These are phyloP conservation scores for Tursiops truncatus DNA, from an alignment of 2,113 vertebrate species.

Conservation along the genomic window DNA sequence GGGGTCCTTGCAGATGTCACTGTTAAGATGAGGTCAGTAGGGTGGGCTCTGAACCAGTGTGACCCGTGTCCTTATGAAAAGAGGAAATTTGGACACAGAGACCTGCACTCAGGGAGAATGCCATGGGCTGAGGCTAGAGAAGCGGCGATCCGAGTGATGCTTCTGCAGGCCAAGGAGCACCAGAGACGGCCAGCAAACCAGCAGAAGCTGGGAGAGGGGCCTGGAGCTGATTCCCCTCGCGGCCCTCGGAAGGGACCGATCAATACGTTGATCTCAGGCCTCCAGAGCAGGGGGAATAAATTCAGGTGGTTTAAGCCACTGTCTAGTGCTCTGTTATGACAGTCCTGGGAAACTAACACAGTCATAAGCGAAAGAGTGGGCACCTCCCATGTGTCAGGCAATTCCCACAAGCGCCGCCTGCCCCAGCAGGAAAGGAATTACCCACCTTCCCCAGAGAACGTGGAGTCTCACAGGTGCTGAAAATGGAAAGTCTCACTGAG, in stretches of 20 bases:
- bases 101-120: fast-evolving
- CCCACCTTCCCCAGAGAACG: fast-evolving
- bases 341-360: fast-evolving
- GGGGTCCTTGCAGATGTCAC: fast-evolving
- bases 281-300: fast-evolving
- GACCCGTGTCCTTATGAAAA: not conserved
- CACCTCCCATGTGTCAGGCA: fast-evolving
- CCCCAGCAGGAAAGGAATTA: not conserved
- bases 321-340: fast-evolving
- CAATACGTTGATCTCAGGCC: fast-evolving
- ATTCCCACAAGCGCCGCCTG: not conserved
- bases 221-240: fast-evolving
- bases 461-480: fast-evolving
- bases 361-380: fast-evolving
- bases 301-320: fast-evolving
- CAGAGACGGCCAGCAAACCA: fast-evolving
- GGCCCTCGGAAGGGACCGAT: too few relatives aligned
- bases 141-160: fast-evolving
- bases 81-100: not conserved
- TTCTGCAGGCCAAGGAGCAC: fast-evolving
- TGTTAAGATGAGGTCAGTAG: not conserved
- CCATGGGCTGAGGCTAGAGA: fast-evolving
- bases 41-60: fast-evolving
- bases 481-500: fast-evolving
- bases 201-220: fast-evolving